Conservation (phyloP, 1,140 invertebrate species). For the Metaphire vulgaris region DNA sequence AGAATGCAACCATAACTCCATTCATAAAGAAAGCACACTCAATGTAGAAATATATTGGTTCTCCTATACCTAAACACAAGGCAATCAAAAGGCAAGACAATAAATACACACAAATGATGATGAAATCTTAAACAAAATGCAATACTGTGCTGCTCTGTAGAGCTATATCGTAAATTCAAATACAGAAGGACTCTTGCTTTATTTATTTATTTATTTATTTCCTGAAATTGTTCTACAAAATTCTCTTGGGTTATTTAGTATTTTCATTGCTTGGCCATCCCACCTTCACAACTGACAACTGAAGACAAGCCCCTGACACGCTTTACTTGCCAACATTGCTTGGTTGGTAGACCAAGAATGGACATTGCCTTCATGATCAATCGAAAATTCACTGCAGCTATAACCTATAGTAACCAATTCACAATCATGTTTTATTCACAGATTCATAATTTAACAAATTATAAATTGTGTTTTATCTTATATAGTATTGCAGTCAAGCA, state of each 20-base stretch:
- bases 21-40: conserved; percentile 63
- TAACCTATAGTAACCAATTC: too few species aligned
- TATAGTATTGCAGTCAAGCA: neutral
- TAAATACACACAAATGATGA: neutral
- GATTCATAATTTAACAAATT: too few species aligned
- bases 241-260: neutral
- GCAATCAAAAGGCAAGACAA: too few species aligned
- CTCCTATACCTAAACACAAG: conserved; percentile 60
- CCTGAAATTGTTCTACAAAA: neutral
- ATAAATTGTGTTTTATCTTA: neutral
- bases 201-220: neutral
- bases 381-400: conserved; percentile 58
- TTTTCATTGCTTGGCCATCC: neutral
- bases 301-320: conserved; percentile 60
- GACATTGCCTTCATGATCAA: conserved; percentile 52
- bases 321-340: conserved; percentile 60
- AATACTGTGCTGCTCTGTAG: neutral
- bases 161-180: neutral
- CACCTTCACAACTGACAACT: conserved; percentile 67
- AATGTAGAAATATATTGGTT: conserved; percentile 70
- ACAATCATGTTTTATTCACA: too few species aligned
- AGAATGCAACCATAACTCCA: conserved; percentile 58
- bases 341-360: conserved; percentile 47
- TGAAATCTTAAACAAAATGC: neutral
- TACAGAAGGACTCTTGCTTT: neutral